These are phyloP conservation scores for Hirtodrosophila duncani DNA, from an alignment of 2,888 invertebrate genomes.

Conservation along the genomic window DNA sequence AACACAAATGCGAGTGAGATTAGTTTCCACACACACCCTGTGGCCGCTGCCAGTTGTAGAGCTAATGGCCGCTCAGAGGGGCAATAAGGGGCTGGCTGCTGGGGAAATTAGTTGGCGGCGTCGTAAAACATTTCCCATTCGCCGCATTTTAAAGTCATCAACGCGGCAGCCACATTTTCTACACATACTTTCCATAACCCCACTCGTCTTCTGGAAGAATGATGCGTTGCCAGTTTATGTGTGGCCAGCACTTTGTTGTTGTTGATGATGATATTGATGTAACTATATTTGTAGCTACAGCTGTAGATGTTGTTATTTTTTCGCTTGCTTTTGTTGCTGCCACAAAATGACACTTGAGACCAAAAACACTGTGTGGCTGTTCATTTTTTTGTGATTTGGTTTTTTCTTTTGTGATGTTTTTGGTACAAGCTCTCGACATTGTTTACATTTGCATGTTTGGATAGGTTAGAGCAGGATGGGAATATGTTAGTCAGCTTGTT, in stretches of 20 bases:
- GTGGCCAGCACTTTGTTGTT: constrained; percentile 10
- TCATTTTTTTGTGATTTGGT: constrained; percentile 11
- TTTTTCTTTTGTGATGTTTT: too few relatives aligned
- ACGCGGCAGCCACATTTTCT: constrained; percentile 7
- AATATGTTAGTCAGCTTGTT: constrained; percentile 39
- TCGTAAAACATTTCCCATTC: constrained; percentile 22
- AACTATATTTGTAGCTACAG: neutral
- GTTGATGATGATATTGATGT: constrained; percentile 11
- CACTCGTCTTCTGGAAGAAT: constrained; percentile 7
- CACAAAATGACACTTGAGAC: constrained; percentile 56
- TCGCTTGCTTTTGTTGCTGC: constrained; percentile 4
- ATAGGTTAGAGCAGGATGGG: too few relatives aligned
- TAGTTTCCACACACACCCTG: too few relatives aligned
- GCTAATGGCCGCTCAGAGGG: too few relatives aligned
- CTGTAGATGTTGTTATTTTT: neutral
- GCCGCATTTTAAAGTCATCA: constrained; percentile 36
- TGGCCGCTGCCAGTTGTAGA: too few relatives aligned
- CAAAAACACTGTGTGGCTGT: too few relatives aligned
- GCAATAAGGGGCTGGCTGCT: too few relatives aligned
- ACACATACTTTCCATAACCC: neutral
- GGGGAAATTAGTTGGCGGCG: constrained; percentile 33
- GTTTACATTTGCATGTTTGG: constrained; percentile 58
- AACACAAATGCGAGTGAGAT: constrained; percentile 29
- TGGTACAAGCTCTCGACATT: too few relatives aligned
- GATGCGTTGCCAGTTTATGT: constrained; percentile 24